These are phyloP conservation scores for Galemys pyrenaicus DNA, from an alignment of 2,113 vertebrate species.

Conservation along the genomic window DNA sequence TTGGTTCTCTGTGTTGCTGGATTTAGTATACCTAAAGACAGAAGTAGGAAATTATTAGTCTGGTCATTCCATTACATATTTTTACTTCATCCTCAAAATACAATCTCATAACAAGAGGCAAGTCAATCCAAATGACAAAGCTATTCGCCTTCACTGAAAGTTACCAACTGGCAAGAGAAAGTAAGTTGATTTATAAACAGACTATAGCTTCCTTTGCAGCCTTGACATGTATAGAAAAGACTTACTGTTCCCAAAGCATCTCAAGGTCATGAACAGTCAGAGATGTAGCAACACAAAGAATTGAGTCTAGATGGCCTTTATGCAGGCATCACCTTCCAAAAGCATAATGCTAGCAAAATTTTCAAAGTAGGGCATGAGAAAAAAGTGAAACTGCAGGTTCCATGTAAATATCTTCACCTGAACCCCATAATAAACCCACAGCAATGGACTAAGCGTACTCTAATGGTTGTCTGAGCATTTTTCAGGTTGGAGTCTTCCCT, in stretches of 20 bases:
- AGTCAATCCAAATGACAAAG: neutral
- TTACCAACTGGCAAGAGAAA: neutral
- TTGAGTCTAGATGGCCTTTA: neutral
- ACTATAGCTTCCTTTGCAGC: too few relatives aligned
- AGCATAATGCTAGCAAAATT: neutral
- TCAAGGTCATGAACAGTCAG: too few relatives aligned
- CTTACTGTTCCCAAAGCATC: too few relatives aligned
- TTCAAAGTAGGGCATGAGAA: neutral
- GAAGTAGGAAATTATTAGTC: neutral
- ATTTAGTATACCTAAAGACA: neutral
- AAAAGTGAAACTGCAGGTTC: neutral
- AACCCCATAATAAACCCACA: neutral
- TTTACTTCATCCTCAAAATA: neutral
- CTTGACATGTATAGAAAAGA: too few relatives aligned
- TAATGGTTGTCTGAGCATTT: neutral
- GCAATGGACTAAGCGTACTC: neutral
- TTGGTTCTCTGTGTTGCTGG: neutral
- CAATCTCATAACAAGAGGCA: neutral
- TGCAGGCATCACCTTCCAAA: neutral
- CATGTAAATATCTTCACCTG: neutral
- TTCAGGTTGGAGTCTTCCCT: neutral
- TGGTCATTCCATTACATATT: neutral
- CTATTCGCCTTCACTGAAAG: neutral
- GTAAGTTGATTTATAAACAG: neutral
- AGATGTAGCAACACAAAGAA: neutral